Conservation (phyloP, 2,113 vertebrate species). For the Pimephales promelas region DNA sequence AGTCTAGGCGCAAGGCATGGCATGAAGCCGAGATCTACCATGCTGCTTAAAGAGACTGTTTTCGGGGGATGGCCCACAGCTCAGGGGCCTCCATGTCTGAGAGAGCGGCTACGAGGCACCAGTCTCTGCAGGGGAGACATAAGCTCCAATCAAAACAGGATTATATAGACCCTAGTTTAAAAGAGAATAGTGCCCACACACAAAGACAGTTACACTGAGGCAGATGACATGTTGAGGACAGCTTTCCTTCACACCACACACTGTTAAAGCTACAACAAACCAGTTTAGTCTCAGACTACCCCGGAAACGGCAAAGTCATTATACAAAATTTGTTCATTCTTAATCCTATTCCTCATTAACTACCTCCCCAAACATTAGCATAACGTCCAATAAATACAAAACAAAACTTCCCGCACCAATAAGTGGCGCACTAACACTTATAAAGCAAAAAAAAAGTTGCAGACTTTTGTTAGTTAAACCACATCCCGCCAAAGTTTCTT, state of each 20-base stretch:
- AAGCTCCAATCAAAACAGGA: slow-evolving; percentile 68
- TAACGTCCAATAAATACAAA: slow-evolving; percentile 11
- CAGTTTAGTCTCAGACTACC: not conserved
- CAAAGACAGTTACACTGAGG: slow-evolving; percentile 43
- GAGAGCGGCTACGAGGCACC: slow-evolving; percentile 57
- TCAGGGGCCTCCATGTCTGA: slow-evolving; percentile 52
- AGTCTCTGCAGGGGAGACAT: slow-evolving; percentile 63
- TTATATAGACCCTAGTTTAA: slow-evolving; percentile 63
- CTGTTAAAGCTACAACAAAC: not conserved
- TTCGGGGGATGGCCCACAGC: slow-evolving; percentile 45
- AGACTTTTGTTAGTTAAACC: slow-evolving; percentile 51
- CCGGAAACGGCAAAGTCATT: slow-evolving; percentile 1
- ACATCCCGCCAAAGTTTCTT: slow-evolving; percentile 45
- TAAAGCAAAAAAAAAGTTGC: slow-evolving; percentile 10
- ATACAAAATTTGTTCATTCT: not conserved
- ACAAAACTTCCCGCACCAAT: slow-evolving; percentile 26
- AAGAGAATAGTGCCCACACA: slow-evolving; percentile 60
- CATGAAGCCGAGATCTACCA: slow-evolving; percentile 48
- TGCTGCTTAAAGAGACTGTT: slow-evolving; percentile 48
- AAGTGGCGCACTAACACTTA: slow-evolving; percentile 9
- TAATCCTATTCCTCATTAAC: slow-evolving; percentile 30
- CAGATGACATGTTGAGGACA: slow-evolving; percentile 35
- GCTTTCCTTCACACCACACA: slow-evolving; percentile 28
- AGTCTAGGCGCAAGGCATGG: slow-evolving; percentile 72
- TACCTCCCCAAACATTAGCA: slow-evolving; percentile 3